A percentile compares a stretch with the other conserved stretches of the same genome.
Conservation (phyloP, 2,888 invertebrate genomes). For the Leptogaster cylindrica region DNA sequence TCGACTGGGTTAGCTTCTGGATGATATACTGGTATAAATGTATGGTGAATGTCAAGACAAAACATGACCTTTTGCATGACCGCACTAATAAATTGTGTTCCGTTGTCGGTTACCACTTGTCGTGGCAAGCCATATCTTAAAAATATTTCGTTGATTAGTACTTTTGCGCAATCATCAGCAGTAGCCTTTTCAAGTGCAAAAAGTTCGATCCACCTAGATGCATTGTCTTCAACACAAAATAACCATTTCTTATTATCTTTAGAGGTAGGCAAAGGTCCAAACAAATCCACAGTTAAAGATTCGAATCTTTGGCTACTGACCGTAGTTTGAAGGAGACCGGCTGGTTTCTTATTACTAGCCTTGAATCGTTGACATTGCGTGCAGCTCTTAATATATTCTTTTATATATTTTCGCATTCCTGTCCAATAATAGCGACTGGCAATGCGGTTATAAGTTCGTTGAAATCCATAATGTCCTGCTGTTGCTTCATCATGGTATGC, state of each 20-base stretch:
- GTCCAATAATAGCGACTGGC: constrained; percentile 46
- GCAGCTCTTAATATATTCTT: background rate
- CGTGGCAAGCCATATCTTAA: constrained; percentile 54
- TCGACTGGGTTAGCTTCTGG: constrained; percentile 55
- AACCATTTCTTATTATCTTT: constrained; percentile 50
- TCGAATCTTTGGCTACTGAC: constrained; percentile 47
- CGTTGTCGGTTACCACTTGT: constrained; percentile 55
- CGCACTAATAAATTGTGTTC: constrained; percentile 53
- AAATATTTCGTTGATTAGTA: constrained; percentile 54
- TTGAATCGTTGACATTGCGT: constrained; percentile 42
- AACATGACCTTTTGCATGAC: constrained; percentile 58
- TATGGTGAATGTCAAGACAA: no score
- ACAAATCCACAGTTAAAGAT: constrained; percentile 47
- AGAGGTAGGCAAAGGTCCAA: constrained; percentile 45
- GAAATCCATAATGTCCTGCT: background rate
- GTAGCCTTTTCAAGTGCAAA: constrained; percentile 52
- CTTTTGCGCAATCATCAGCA: constrained; percentile 51
- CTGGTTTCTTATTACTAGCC: constrained; percentile 47
- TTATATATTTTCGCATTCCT: constrained; percentile 36
- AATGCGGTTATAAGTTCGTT: constrained; percentile 24
- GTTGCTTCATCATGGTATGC: constrained; percentile 46
- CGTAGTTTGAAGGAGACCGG: constrained; percentile 46
- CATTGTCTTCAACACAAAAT: constrained; percentile 51
- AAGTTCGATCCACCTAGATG: constrained; percentile 52
- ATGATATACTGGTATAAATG: constrained; percentile 54